Evolutionary conservation across 2,888 invertebrate genomes (phyloP), one percentile per base, ranked within the genome.

Genomic region (Isotomurus palustris): DNA sequence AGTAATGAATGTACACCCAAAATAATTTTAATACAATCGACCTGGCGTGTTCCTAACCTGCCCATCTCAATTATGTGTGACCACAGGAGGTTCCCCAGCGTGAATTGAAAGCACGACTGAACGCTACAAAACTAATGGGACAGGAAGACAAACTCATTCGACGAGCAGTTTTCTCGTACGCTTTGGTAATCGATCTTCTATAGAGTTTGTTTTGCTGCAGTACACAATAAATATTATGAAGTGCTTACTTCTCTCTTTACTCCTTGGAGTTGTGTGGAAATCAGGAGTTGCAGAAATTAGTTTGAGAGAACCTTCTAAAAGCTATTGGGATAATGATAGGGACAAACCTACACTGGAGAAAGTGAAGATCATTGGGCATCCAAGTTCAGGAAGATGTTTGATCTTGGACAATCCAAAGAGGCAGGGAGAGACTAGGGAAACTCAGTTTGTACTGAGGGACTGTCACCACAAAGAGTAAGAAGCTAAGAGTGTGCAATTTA

Each of bases 381-480:
- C 55, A 35, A 45, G 51, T 6, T 60, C 65, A 2, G 56, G 62
- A 28, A 61, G 59, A 49, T 65, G 65, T 43, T 24, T 65, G 21
- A 44, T 65, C 14, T 53, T 65, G 48, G 65, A 65, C 35, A 62
- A 62, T 44, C 45, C 24, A 17, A 47, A 60, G 27, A 45, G 53
- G n/a, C 27, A 29, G 19, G 48, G 47, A 14, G 48, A 40, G 3
- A 44, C 53, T 40, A 48, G 24, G 14, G 60, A 57, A 21, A 50
- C 52, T 27, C 53, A 40, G 24, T 50, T 61, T 17, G 55, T 65
- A 1, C 54, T 65, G 14, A 62, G 65, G 65, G 60, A 65, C 24
- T 65, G 65, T 21, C 60, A 60, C 41, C 62, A 65, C 56, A 58
- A 55, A 49, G 29, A 56, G 65, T 65, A n/a, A n/a, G n/a, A n/a